These are phyloP conservation scores for Sorex fumeus DNA, from an alignment of 2,113 vertebrate species.

Conservation along the genomic window DNA sequence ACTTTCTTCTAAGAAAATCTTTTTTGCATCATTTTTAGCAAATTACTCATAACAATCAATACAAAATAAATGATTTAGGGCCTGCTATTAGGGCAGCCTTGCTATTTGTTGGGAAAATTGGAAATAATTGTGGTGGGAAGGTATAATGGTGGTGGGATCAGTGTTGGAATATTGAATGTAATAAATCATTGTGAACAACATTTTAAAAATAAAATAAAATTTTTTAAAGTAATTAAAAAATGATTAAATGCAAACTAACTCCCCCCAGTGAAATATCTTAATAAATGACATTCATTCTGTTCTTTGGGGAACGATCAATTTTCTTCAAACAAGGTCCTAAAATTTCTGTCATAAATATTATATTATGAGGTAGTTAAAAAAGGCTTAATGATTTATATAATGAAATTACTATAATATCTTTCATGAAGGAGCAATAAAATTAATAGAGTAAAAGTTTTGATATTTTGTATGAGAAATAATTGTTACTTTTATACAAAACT, in stretches of 20 bases:
- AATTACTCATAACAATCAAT: no score
- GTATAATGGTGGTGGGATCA: no score
- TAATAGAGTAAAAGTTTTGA: not conserved
- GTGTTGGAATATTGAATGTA: no score
- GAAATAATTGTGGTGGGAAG: no score
- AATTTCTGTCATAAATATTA: not conserved
- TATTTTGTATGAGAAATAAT: slow-evolving; percentile 21
- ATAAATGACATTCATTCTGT: not conserved
- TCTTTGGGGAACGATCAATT: not conserved
- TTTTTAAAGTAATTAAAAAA: not conserved
- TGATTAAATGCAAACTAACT: not conserved
- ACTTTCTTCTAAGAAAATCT: no score
- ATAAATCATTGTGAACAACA: no score
- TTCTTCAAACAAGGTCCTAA: not conserved
- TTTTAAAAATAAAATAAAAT: no score
- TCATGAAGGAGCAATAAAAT: not conserved
- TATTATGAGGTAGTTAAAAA: not conserved
- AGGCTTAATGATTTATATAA: not conserved
- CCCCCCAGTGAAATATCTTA: not conserved
- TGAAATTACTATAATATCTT: not conserved
- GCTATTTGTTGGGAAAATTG: no score
- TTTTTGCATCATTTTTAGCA: no score
- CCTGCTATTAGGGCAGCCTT: no score
- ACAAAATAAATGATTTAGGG: no score
- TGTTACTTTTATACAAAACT: not conserved